Evolutionary conservation across 2,797 vertebrate genomes (phyloP).

Genomic region (Melanotaenia maccullochi): DNA sequence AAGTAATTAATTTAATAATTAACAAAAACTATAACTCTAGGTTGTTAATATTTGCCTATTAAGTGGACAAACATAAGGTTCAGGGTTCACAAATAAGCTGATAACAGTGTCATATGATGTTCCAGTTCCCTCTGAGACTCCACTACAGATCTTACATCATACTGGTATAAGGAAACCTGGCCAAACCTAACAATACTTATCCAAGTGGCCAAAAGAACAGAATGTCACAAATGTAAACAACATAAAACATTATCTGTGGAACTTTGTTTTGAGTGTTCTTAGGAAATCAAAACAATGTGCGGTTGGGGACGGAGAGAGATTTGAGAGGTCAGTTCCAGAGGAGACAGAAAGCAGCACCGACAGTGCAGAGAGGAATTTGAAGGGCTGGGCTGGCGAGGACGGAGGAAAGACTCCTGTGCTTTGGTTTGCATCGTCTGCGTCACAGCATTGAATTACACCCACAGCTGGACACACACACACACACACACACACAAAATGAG

Average conservation of each 20-base stretch:
- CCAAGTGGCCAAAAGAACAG: slow-evolving; percentile 36
- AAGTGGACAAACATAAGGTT: not conserved
- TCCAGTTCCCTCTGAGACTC: slow-evolving; percentile 53
- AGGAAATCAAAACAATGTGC: slow-evolving; percentile 24
- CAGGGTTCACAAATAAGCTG: not conserved
- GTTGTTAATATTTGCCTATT: not conserved
- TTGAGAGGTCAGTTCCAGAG: slow-evolving; percentile 13
- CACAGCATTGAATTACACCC: slow-evolving; percentile 64
- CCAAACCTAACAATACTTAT: slow-evolving; percentile 53
- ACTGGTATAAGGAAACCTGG: slow-evolving; percentile 39
- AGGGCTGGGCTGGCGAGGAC: slow-evolving; percentile 25
- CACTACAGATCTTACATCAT: slow-evolving; percentile 53
- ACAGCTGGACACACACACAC: slow-evolving; percentile 64
- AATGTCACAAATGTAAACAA: slow-evolving; percentile 57
- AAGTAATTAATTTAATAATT: not conserved
- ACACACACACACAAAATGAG: slow-evolving; percentile 54
- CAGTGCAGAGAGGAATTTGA: slow-evolving; percentile 59
- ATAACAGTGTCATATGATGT: slow-evolving; percentile 4
- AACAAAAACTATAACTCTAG: not conserved
- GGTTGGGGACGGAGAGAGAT: slow-evolving; percentile 3
- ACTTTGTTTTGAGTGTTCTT: slow-evolving; percentile 10
- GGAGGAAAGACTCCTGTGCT: slow-evolving; percentile 43
- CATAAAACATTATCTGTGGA: slow-evolving; percentile 37
- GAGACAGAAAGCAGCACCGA: slow-evolving; percentile 47
- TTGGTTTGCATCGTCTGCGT: slow-evolving; percentile 35